A percentile compares a stretch with the other conserved stretches of the same genome.
Evolutionary conservation across 1,140 invertebrate species (phyloP).

Genomic region (Cataglyphis hispanica): DNA sequence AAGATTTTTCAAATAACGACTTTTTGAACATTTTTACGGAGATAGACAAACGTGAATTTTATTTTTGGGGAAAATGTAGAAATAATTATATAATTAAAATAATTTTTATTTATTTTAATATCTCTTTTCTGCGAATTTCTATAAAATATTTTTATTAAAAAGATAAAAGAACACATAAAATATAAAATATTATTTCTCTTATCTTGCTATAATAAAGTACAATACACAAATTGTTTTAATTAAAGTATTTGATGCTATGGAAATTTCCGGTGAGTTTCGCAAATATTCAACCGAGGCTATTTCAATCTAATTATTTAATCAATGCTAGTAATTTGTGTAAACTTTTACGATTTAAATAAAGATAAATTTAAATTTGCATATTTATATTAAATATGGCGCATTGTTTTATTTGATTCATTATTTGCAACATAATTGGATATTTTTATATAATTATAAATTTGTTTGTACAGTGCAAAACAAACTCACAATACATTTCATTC

Average conservation of each 20-base stretch:
- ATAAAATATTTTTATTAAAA: background rate
- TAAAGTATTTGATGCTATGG: background rate
- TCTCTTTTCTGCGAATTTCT: background rate
- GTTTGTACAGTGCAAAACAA: background rate
- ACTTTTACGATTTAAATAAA: background rate
- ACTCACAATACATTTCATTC: background rate
- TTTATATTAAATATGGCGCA: background rate
- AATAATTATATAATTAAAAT: background rate
- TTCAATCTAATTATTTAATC: conserved; percentile 14
- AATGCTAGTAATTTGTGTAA: background rate
- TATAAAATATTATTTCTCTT: background rate
- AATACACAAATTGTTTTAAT: background rate
- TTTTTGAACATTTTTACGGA: background rate
- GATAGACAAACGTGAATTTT: background rate
- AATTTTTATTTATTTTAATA: no score
- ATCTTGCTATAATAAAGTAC: background rate
- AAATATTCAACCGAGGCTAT: conserved; percentile 1
- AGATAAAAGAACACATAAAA: background rate
- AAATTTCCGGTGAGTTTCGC: background rate
- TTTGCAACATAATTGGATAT: background rate
- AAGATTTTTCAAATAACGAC: background rate
- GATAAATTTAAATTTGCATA: background rate
- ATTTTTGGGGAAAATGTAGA: background rate
- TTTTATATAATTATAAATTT: conserved; percentile 13
- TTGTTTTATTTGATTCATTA: background rate